phyloP scores from a whole-genome alignment of 2,113 vertebrate species.

The Paramormyrops kingsleyae region DNA sequence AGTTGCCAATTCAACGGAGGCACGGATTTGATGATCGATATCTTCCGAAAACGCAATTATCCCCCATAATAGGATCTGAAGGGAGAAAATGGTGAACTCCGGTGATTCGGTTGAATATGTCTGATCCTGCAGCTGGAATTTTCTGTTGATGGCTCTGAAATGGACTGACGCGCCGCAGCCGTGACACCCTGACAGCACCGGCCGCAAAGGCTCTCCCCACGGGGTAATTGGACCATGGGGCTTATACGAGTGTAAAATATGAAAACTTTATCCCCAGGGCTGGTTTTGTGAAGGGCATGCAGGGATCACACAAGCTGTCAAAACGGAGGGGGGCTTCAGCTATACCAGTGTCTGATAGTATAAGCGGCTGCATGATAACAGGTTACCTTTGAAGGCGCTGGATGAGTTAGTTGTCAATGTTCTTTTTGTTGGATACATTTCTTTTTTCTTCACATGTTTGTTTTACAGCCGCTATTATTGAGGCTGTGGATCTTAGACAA shows the following conservation, averaged over 20 bases:
- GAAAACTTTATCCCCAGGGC: neutral
- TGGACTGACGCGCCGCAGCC: neutral
- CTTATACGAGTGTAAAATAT: neutral
- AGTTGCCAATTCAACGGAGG: neutral
- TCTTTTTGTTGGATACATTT: neutral
- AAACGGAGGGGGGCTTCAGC: neutral
- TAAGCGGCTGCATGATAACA: neutral
- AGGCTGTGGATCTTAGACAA: neutral
- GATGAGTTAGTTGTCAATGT: neutral
- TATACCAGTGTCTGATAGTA: neutral
- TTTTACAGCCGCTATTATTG: neutral
- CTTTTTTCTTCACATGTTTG: neutral
- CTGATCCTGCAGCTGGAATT: neutral
- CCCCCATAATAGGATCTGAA: neutral
- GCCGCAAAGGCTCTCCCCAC: neutral
- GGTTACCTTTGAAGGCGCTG: neutral
- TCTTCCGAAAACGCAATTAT: neutral
- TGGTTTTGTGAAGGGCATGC: neutral
- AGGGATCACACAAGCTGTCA: neutral
- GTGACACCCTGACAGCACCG: neutral
- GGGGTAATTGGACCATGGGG: neutral
- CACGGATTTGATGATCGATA: neutral
- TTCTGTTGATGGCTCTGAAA: neutral
- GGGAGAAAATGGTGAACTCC: neutral
- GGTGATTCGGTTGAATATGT: neutral